Evolutionary conservation across 2,888 invertebrate species (phyloP), one percentile per base, ranked within the genome.

Genomic region (Chymomyza procnemis): DNA sequence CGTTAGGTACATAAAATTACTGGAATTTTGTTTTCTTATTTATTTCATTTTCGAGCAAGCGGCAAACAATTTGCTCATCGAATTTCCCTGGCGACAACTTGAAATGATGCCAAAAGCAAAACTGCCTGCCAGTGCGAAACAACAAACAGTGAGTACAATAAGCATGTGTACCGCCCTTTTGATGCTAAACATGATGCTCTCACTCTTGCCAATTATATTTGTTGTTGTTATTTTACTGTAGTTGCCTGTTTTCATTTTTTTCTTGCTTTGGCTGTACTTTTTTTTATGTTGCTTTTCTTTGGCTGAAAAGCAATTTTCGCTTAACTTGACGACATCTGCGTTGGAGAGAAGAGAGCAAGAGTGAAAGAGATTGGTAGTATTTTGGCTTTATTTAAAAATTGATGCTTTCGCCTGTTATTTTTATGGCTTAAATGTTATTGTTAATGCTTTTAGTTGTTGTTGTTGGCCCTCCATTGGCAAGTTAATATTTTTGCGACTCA

Each of bases 11-110:
- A 18, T 62, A 52, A 60, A 58, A 30, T 41, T 6, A 30, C 14
- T 48, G 5, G 16, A 21, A 1, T 3, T 21, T 6, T n/a, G 34
- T 63, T 59, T 21, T 14, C n/a, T 47, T 47, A 19, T 14, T 22
- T 61, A 18, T 59, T 59, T 59, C 34, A 56, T 61, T 64, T 61
- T 22, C 30, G 65, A 19, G 30, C 64, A 48, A n/a, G 56, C 47
- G 41, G 21, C 57, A 48, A 54, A 60, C 62, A 57, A 70, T 52
- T 57, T 55, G 30, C 58, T 61, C 21, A 64, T 16, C 22, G 21
- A 71, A 80, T 79, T 79, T 80, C 80, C 79, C 77, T 60, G 50
- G 77, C 64, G 74, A 66, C 69, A 69, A 67, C 66, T 75, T 75
- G 47, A 71, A 67, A 58, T 60, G 58, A 26, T 55, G 60, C 30